These are phyloP conservation scores for Papilio gigon DNA, from an alignment of 2,888 invertebrate genomes.

Conservation along the genomic window DNA sequence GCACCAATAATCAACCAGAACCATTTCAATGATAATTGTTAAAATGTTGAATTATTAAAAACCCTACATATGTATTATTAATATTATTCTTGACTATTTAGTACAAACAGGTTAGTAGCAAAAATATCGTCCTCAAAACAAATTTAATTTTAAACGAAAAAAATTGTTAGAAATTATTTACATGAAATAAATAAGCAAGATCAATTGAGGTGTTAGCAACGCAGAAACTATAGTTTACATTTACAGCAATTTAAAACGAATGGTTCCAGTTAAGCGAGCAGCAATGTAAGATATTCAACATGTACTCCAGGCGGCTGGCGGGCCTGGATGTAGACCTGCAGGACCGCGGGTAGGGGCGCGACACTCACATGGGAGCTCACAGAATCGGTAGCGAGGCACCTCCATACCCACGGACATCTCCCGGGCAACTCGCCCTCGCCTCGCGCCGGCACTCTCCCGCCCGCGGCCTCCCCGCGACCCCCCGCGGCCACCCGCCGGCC, in stretches of 20 bases:
- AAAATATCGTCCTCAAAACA: background rate
- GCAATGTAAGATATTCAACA: background rate
- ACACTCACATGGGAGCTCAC: constrained; percentile 73
- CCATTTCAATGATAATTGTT: background rate
- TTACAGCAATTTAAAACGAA: background rate
- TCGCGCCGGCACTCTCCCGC: constrained; percentile 55
- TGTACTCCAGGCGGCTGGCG: background rate
- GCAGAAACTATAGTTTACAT: background rate
- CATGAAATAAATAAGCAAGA: background rate
- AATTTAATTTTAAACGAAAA: background rate
- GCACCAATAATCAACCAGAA: background rate
- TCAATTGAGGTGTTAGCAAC: background rate
- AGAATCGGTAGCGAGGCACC: constrained; percentile 79
- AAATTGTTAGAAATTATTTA: background rate
- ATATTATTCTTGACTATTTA: background rate
- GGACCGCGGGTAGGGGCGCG: constrained; percentile 9
- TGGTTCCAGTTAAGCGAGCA: background rate
- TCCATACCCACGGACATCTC: constrained; percentile 78
- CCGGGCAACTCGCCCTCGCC: constrained; percentile 74
- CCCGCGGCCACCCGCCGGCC: constrained; percentile 65
- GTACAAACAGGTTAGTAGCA: background rate
- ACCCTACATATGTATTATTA: background rate
- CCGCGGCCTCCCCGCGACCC: constrained; percentile 59
- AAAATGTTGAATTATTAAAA: background rate
- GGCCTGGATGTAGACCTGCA: constrained; percentile 8